These are phyloP conservation scores for Buceros bicornis DNA, from an alignment of 2,797 vertebrate species.

Conservation along the genomic window DNA sequence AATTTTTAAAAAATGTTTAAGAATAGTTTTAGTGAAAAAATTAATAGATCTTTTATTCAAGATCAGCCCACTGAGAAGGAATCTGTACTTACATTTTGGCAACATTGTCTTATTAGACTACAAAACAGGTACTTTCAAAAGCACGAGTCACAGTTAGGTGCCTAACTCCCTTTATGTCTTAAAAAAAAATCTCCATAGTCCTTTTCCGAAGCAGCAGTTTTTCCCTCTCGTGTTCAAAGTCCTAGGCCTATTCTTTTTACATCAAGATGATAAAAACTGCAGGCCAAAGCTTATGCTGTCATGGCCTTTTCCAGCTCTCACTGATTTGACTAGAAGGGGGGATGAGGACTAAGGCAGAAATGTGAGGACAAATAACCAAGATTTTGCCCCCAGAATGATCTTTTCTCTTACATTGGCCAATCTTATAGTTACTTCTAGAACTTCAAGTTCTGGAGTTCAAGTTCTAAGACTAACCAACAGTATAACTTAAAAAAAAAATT, in stretches of 20 bases:
- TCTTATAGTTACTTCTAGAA: neutral
- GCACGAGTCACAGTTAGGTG: neutral
- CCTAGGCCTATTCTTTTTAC: neutral
- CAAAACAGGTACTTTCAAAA: neutral
- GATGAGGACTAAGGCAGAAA: neutral
- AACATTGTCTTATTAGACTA: neutral
- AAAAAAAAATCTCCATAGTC: neutral
- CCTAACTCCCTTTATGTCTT: neutral
- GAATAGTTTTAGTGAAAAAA: neutral
- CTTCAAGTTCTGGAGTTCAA: neutral
- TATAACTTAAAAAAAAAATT: neutral
- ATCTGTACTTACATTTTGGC: neutral
- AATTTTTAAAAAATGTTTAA: neutral
- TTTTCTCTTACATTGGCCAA: neutral
- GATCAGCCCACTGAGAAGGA: neutral
- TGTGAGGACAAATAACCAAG: neutral
- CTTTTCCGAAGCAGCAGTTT: neutral
- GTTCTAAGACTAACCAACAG: neutral
- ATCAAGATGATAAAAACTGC: neutral
- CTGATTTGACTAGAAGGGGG: neutral
- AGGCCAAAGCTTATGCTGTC: neutral
- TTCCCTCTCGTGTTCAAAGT: neutral
- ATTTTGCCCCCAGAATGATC: neutral
- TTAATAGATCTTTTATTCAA: neutral
- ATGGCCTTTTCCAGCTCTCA: neutral